Conservation (phyloP, 2,113 vertebrate genomes). For the Tetraodon nigroviridis region DNA sequence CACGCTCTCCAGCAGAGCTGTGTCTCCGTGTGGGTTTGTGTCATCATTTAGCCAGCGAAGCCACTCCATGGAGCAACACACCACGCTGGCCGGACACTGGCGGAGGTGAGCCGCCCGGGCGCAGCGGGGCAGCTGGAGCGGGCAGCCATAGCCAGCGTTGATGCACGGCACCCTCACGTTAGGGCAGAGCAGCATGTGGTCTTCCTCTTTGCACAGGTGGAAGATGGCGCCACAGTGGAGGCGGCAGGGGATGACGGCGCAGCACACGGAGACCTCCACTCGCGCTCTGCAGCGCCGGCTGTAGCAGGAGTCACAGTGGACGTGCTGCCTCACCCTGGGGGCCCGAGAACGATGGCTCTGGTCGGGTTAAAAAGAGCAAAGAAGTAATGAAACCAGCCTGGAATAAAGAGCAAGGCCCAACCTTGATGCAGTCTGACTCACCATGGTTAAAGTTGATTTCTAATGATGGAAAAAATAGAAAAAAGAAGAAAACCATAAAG, state of each 20-base stretch:
- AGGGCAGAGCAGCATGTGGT: slow-evolving; percentile 87
- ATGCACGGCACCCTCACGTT: slow-evolving; percentile 87
- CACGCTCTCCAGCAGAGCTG: slow-evolving; percentile 77
- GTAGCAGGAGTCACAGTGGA: slow-evolving; percentile 51
- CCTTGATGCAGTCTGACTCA: slow-evolving; percentile 43
- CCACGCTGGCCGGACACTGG: slow-evolving; percentile 86
- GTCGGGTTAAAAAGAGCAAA: slow-evolving; percentile 44
- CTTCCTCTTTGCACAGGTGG: slow-evolving; percentile 93
- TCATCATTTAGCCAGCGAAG: slow-evolving; percentile 88
- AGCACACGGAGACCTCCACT: slow-evolving; percentile 69
- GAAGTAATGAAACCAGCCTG: not conserved
- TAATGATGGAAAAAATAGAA: too few relatives aligned
- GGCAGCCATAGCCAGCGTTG: slow-evolving; percentile 86
- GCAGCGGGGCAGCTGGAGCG: slow-evolving; percentile 83
- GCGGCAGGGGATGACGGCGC: slow-evolving; percentile 77
- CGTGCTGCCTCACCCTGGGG: slow-evolving; percentile 69
- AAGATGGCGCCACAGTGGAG: slow-evolving; percentile 86
- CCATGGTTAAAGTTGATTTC: slow-evolving; percentile 30
- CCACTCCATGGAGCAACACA: slow-evolving; percentile 95
- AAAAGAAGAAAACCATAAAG: too few relatives aligned
- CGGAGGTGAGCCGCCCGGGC: slow-evolving; percentile 83
- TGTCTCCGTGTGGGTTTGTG: slow-evolving; percentile 63
- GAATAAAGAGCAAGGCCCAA: not conserved
- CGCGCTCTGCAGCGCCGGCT: slow-evolving; percentile 24
- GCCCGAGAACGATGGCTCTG: slow-evolving; percentile 70